These are phyloP conservation scores for Elysia chlorotica DNA, from an alignment of 1,140 invertebrate genomes.

Conservation along the genomic window DNA sequence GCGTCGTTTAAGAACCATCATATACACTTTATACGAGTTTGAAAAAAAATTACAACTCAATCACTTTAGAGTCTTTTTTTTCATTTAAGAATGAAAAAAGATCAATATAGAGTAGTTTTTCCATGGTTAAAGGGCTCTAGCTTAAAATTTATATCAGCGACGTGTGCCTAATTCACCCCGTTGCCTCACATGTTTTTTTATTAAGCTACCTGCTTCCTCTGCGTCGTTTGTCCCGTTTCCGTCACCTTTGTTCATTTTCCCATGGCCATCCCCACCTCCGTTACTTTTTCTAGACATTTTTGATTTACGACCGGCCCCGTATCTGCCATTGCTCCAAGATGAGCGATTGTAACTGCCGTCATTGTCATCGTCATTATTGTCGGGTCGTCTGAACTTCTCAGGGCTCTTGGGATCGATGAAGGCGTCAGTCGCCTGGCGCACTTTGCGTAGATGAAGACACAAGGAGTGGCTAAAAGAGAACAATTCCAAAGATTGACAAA, in stretches of 20 bases:
- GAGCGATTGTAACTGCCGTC: constrained; percentile 7
- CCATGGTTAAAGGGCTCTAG: no score
- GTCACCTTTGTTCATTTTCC: background rate
- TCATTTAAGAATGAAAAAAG: no score
- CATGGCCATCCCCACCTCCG: background rate
- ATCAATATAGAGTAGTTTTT: no score
- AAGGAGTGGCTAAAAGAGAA: constrained; percentile 28
- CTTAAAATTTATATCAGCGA: no score
- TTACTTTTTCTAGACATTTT: background rate
- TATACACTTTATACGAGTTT: no score
- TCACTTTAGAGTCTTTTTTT: no score
- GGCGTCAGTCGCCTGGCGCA: constrained; percentile 31
- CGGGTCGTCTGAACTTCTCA: background rate
- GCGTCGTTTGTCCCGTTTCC: constrained; percentile 8
- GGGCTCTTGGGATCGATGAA: constrained; percentile 34
- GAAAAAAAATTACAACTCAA: no score
- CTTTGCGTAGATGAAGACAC: constrained; percentile 25
- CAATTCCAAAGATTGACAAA: background rate
- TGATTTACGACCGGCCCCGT: background rate
- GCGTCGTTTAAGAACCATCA: no score
- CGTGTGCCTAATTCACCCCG: no score
- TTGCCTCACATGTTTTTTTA: no score
- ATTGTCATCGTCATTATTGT: constrained; percentile 17
- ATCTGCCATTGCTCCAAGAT: background rate
- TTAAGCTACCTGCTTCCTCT: no score